Evolutionary conservation across 2,888 invertebrate genomes (phyloP), one percentile per base, ranked within the genome.

Genomic region (Plutella xylostella): DNA sequence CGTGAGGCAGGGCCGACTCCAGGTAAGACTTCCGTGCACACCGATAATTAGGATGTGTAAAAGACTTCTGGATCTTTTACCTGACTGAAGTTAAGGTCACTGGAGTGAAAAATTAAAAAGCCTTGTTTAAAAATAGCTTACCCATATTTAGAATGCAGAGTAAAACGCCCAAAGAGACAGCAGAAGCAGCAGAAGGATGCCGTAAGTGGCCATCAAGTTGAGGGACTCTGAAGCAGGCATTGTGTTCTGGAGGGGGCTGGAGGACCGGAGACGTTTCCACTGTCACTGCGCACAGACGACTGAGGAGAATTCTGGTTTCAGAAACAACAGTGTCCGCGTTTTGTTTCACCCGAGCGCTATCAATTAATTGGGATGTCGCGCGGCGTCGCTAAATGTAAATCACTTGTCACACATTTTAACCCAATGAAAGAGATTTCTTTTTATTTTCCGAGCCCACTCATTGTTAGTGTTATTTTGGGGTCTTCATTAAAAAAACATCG

Each of bases 111-210:
- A 4, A n/a, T 28, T 28, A 28, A 28, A 28, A 28, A 3, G n/a
- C 2, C 3, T 2, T 6, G 3, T n/a, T 28, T 12, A 37, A 37
- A 20, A 11, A 3, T 2, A 1, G 2, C 42, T 43, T 15, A 43
- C 42, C 42, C 2, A 14, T 21, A 3, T 30, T 68, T 79, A 80
- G 53, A 89, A 72, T 35, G 88, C 88, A 3, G 89, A 87, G 57
- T 91, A 91, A 25, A 91, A 68, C 43, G 89, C 66, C 87, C 90
- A 91, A 41, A 91, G 70, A 4, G 88, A 82, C 35, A 89, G 71
- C 38, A 91, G 72, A 28, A 91, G 72, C 34, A 88, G 63, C 45
- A 90, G 79, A 50, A 91, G 74, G 57, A 90, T 90, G 61, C 86
- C 72, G 65, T 90, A 91, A 42, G 91, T 91, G 43, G 88, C 87